Evolutionary conservation across 2,888 invertebrate genomes (phyloP), one percentile per base, ranked within the genome.

Genomic region (Serripes groenlandicus): DNA sequence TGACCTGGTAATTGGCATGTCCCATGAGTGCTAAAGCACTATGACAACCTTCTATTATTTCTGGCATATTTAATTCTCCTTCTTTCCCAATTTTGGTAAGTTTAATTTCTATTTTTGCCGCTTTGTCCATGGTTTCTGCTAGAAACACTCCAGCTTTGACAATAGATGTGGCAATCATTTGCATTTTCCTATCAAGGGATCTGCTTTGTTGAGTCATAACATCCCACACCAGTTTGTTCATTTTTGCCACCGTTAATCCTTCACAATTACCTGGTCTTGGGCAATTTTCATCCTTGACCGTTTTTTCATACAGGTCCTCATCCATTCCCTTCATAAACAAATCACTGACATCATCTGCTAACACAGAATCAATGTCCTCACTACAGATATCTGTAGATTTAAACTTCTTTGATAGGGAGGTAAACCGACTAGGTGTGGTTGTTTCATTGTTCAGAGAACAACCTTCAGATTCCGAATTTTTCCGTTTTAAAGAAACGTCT

Each of bases 231-330:
- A 35, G 21, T 23, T 35, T 30, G 66, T 66, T 35, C 35, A 35
- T 15, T 37, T 32, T 26, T 18, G 35, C 66, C 4, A 21, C 15
- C 9, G 23, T 15, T 28, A 32, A 30, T 35, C 66, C 66, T 18
- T 66, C 62, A 62, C 28, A 66, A 35, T 66, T 66, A 21, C 21
- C n/a, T n/a, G 66, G 66, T 37, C 66, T 18, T 34, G 66, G 66
- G 11, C 35, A 66, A 21, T 35, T 35, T 34, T 66, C 66, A 66
- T 66, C 66, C 18, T 66, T n/a, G 9, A 26, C 35, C 66, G 35
- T n/a, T 15, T 28, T 37, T 7, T 66, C 66, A 66, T 26, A n/a
- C n/a, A 35, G n/a, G 35, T 32, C 23, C 35, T 66, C 66, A 23
- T 18, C n/a, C 32, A 66, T 9, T 5, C 69, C 26, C 21, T 69